These are phyloP conservation scores for Mimumesa dahlbomi DNA, from an alignment of 2,888 invertebrate genomes.

Conservation along the genomic window DNA sequence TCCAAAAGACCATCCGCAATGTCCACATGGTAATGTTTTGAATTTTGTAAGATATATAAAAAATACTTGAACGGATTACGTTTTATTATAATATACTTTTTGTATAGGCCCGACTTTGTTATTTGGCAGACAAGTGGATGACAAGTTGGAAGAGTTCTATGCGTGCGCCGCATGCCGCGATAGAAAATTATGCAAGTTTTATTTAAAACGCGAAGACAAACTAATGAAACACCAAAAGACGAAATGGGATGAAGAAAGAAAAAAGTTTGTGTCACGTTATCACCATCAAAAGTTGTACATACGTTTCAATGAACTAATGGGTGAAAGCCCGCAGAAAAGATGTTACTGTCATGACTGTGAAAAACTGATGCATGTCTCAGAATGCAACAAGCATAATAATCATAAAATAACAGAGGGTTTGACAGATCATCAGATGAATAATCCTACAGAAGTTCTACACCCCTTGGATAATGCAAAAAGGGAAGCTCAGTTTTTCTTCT, in stretches of 20 bases:
- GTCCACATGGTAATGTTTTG: conserved; percentile 84
- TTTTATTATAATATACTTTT: conserved; percentile 3
- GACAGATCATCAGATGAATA: conserved; percentile 82
- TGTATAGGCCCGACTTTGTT: conserved; percentile 84
- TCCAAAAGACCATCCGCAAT: conserved; percentile 85
- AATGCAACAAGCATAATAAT: conserved; percentile 81
- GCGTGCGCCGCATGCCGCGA: conserved; percentile 93
- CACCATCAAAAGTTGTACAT: conserved; percentile 82
- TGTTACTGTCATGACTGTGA: conserved; percentile 86
- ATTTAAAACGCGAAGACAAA: conserved; percentile 82
- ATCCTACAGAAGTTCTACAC: conserved; percentile 86
- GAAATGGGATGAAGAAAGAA: conserved; percentile 82
- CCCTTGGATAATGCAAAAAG: conserved; percentile 88
- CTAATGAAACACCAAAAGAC: conserved; percentile 76
- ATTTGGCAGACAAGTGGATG: conserved; percentile 82
- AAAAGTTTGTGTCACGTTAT: conserved; percentile 80
- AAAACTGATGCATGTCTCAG: conserved; percentile 80
- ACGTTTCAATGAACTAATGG: conserved; percentile 81
- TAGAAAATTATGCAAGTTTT: conserved; percentile 88
- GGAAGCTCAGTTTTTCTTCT: conserved; percentile 94
- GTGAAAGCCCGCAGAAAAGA: conserved; percentile 70
- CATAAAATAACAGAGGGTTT: conserved; percentile 83
- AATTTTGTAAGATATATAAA: neutral
- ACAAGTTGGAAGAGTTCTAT: conserved; percentile 84
- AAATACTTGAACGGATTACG: too few species aligned